These are phyloP conservation scores for Epizoanthus fatuus DNA, from an alignment of 92 coral and sea anemone genomes.

Conservation along the genomic window DNA sequence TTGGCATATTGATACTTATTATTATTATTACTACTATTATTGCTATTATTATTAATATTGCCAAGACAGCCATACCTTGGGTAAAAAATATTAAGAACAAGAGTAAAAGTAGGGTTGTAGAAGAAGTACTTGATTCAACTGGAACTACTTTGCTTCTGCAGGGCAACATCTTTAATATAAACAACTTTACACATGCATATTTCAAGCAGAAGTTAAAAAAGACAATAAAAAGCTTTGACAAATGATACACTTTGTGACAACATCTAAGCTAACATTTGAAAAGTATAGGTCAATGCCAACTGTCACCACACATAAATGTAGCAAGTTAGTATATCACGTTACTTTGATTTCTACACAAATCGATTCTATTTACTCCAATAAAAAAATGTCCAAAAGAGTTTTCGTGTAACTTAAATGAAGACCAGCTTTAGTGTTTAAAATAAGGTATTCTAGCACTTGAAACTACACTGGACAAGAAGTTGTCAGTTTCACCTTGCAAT, in stretches of 20 bases:
- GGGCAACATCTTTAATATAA: conserved; percentile 4
- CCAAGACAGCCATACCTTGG: too few relatives aligned
- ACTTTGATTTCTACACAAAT: too few relatives aligned
- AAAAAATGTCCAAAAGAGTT: not conserved
- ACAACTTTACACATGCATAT: not conserved
- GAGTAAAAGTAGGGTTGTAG: too few relatives aligned
- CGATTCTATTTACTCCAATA: too few relatives aligned
- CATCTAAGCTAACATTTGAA: not conserved
- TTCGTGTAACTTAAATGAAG: not conserved
- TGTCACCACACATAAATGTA: not conserved
- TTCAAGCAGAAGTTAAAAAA: not conserved
- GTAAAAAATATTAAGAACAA: too few relatives aligned
- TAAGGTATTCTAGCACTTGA: not conserved
- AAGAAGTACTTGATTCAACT: too few relatives aligned
- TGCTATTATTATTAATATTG: too few relatives aligned
- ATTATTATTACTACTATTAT: too few relatives aligned
- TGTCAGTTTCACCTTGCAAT: not conserved
- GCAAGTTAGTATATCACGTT: too few relatives aligned
- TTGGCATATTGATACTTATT: too few relatives aligned
- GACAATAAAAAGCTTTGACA: not conserved
- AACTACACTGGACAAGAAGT: not conserved
- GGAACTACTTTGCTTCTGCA: not conserved
- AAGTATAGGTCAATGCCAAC: too few relatives aligned
- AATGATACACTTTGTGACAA: too few relatives aligned
- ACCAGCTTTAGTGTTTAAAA: not conserved